These are phyloP conservation scores for Clarias pachynema DNA, from an alignment of 2,797 vertebrate species.

Conservation along the genomic window DNA sequence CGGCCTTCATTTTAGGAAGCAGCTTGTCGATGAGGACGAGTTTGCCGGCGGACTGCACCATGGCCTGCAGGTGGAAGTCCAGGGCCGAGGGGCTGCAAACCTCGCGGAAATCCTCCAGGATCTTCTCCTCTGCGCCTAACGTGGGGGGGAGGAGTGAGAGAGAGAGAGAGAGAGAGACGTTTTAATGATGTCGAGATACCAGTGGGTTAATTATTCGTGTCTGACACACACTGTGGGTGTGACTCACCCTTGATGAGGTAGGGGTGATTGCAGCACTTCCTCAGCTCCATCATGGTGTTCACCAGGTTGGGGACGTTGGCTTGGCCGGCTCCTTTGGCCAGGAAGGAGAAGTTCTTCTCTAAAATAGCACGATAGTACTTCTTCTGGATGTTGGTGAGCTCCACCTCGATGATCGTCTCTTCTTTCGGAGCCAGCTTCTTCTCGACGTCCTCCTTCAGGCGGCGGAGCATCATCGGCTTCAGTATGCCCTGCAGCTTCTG, in stretches of 20 bases:
- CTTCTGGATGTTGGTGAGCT: slow-evolving; percentile 98
- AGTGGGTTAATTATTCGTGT: too few species aligned
- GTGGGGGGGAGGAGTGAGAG: too few species aligned
- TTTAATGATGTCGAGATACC: neutral
- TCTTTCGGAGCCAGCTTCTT: slow-evolving; percentile 98
- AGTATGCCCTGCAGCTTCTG: slow-evolving; percentile 96
- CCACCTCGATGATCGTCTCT: slow-evolving; percentile 98
- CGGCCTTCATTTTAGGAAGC: slow-evolving; percentile 98
- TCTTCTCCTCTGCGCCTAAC: slow-evolving; percentile 97
- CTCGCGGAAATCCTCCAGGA: slow-evolving; percentile 96
- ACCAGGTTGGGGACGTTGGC: slow-evolving; percentile 97
- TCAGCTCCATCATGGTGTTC: slow-evolving; percentile 99
- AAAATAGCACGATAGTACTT: slow-evolving; percentile 98
- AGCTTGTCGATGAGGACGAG: slow-evolving; percentile 98
- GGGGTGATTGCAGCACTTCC: slow-evolving; percentile 98
- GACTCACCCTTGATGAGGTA: slow-evolving; percentile 94
- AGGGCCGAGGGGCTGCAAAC: slow-evolving; percentile 84
- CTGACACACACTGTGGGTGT: neutral
- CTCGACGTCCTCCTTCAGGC: slow-evolving; percentile 97
- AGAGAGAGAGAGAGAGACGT: neutral
- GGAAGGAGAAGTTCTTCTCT: slow-evolving; percentile 97
- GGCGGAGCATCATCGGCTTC: slow-evolving; percentile 98
- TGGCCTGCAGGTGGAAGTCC: slow-evolving; percentile 97
- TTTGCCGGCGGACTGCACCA: slow-evolving; percentile 98
- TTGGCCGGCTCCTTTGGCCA: slow-evolving; percentile 96